Evolutionary conservation across 1,140 invertebrate genomes (phyloP).

Genomic region (Stegodyphus mimosarum): DNA sequence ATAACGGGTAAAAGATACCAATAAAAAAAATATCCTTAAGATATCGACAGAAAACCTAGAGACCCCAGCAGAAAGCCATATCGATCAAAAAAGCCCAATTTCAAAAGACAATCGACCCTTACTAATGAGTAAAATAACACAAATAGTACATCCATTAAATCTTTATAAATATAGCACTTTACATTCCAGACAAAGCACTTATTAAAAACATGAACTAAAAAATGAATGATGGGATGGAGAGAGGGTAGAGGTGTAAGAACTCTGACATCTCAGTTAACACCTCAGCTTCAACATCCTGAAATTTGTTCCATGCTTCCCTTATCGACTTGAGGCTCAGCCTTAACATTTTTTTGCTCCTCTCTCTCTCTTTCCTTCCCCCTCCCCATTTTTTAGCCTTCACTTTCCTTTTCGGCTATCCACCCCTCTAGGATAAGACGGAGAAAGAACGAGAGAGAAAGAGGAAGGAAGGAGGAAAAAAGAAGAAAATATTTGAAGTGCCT

Average conservation of each 20-base stretch:
- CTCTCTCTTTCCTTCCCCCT: background rate
- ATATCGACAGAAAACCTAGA: too few relatives aligned
- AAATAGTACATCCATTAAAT: too few relatives aligned
- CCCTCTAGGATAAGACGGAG: conserved; percentile 34
- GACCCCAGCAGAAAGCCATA: too few relatives aligned
- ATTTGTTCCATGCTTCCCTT: conserved; percentile 17
- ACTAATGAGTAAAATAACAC: too few relatives aligned
- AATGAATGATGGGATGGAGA: background rate
- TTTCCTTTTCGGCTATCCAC: conserved; percentile 9
- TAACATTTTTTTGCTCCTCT: background rate
- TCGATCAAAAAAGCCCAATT: too few relatives aligned
- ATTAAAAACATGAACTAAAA: background rate
- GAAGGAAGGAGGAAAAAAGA: background rate
- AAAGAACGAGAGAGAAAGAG: background rate
- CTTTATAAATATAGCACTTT: too few relatives aligned
- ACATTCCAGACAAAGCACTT: too few relatives aligned
- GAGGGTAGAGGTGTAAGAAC: background rate
- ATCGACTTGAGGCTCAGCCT: background rate
- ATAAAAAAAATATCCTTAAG: too few relatives aligned
- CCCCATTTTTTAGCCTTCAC: background rate
- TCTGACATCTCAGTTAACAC: background rate
- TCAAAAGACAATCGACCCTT: too few relatives aligned
- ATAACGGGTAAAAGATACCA: too few relatives aligned
- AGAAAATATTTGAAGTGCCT: conserved; percentile 36
- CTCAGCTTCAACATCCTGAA: background rate